Percentiles rank a stretch among this genome's conserved stretches.
These are phyloP conservation scores for Forficula auricularia DNA, from an alignment of 1,140 invertebrate genomes.

Conservation along the genomic window DNA sequence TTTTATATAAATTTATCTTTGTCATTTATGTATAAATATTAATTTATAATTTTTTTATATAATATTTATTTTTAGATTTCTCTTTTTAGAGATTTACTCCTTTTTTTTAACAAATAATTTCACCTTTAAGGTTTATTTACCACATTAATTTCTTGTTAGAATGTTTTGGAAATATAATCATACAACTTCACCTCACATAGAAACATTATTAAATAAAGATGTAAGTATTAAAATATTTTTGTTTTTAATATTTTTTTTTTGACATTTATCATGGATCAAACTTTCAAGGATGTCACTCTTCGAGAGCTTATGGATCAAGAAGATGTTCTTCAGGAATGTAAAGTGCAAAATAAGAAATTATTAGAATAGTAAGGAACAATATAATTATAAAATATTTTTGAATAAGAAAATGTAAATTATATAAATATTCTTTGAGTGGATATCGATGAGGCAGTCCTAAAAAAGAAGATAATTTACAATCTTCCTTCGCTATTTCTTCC, in stretches of 20 bases:
- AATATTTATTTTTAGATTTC: no score
- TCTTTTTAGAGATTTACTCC: no score
- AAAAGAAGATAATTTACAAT: no score
- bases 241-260: background rate
- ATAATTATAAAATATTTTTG: no score
- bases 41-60: no score
- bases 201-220: conserved; percentile 54
- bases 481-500: background rate
- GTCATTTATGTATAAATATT: no score
- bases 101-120: no score
- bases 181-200: conserved; percentile 50
- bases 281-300: conserved; percentile 70
- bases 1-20: no score
- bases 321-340: conserved; percentile 89
- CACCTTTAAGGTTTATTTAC: conserved; percentile 6
- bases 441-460: no score
- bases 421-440: no score
- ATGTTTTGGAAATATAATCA: conserved; percentile 74
- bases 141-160: conserved; percentile 18
- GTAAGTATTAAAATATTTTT: conserved; percentile 27
- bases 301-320: conserved; percentile 82
- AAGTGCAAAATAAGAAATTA: conserved; percentile 76
- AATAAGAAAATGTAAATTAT: no score
- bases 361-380: conserved; percentile 70
- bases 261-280: background rate